Conservation (phyloP, 1,140 invertebrate genomes). For the Mya arenaria region DNA sequence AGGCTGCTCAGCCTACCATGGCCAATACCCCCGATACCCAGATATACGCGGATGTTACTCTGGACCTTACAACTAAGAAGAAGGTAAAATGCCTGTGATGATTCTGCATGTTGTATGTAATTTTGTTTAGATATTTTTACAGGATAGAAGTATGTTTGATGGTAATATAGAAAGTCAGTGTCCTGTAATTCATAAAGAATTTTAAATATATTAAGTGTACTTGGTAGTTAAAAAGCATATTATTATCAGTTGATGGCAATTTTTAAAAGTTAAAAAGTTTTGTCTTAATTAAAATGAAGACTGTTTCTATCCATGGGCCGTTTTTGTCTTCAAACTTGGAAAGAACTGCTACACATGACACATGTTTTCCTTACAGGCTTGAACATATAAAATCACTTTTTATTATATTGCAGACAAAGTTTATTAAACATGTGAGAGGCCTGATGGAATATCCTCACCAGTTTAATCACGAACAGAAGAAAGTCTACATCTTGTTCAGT, state of each 20-base stretch:
- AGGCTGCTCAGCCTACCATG: constrained; percentile 73
- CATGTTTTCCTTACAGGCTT: not conserved
- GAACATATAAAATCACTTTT: not conserved
- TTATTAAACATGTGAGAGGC: constrained; percentile 60
- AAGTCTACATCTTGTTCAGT: constrained; percentile 61
- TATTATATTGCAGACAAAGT: constrained; percentile 70
- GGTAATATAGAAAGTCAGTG: no score
- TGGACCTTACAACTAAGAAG: constrained; percentile 70
- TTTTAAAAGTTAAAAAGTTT: not conserved
- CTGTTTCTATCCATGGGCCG: not conserved
- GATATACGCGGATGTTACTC: constrained; percentile 68
- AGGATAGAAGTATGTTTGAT: no score
- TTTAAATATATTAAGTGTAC: not conserved
- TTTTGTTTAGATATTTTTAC: not conserved
- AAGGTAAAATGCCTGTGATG: no score
- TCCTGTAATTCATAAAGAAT: no score
- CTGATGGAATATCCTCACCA: constrained; percentile 62
- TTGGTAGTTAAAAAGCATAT: not conserved
- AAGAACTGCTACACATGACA: not conserved
- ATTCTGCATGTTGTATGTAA: not conserved
- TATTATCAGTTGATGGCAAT: no score
- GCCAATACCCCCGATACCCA: constrained; percentile 65
- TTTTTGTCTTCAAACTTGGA: not conserved
- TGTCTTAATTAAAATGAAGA: not conserved
- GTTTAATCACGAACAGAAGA: constrained; percentile 63